Percentiles rank a stretch among this genome's conserved stretches.
Evolutionary conservation across 1,140 invertebrate genomes (phyloP).

Genomic region (Globodera rostochiensis): DNA sequence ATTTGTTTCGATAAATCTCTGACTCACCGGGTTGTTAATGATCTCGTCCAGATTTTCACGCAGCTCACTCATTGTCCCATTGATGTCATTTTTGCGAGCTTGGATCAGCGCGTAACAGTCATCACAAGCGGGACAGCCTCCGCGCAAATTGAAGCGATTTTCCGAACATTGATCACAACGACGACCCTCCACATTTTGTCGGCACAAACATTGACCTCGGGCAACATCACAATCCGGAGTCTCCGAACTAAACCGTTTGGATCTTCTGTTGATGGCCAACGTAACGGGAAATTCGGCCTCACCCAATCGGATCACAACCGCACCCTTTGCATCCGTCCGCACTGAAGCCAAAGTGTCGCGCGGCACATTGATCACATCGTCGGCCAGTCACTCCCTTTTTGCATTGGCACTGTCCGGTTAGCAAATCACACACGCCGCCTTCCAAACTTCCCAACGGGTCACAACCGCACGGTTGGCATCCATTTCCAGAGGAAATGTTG

Average conservation of each 20-base stretch:
- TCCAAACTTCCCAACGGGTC: slow-evolving; percentile 82
- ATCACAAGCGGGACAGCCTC: slow-evolving; percentile 60
- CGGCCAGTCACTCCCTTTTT: slow-evolving; percentile 76
- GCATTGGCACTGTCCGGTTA: slow-evolving; percentile 79
- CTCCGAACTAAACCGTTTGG: slow-evolving; percentile 41
- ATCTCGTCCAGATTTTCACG: slow-evolving; percentile 62
- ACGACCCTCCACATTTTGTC: slow-evolving; percentile 91
- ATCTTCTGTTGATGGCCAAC: neutral
- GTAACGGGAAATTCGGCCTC: neutral
- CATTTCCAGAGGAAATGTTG: slow-evolving; percentile 73
- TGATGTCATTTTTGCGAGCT: slow-evolving; percentile 53
- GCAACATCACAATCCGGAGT: slow-evolving; percentile 66
- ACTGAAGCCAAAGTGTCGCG: slow-evolving; percentile 86
- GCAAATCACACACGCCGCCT: slow-evolving; percentile 76
- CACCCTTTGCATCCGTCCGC: slow-evolving; percentile 68
- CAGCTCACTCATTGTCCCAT: slow-evolving; percentile 43
- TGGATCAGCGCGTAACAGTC: slow-evolving; percentile 65
- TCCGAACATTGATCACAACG: slow-evolving; percentile 84
- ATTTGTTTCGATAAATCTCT: neutral
- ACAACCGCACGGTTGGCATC: slow-evolving; percentile 83
- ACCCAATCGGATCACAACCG: slow-evolving; percentile 58
- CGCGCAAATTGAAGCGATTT: slow-evolving; percentile 49
- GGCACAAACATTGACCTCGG: slow-evolving; percentile 79
- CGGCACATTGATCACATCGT: slow-evolving; percentile 80
- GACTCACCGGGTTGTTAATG: slow-evolving; percentile 63